phyloP scores from a whole-genome alignment of 2,888 invertebrate species.

The Limnephilus auricula region DNA sequence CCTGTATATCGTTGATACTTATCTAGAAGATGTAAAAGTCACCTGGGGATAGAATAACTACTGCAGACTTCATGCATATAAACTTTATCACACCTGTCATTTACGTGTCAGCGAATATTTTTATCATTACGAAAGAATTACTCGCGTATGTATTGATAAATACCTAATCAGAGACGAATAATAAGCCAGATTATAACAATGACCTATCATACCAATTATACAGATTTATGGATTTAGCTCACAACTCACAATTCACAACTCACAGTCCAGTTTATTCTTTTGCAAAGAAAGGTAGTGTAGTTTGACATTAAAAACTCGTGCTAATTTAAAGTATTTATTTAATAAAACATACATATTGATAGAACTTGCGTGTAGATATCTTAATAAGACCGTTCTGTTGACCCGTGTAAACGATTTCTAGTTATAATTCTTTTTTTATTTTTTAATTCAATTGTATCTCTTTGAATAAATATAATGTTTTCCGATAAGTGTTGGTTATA shows the following conservation, averaged over 20 bases:
- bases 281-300: constrained; percentile 29
- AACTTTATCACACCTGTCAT: not conserved
- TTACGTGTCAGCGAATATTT: not conserved
- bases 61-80: not conserved
- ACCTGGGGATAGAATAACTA: too few species aligned
- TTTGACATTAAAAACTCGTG: not conserved
- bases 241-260: too few species aligned
- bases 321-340: not conserved
- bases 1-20: too few species aligned
- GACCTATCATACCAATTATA: not conserved
- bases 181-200: not conserved
- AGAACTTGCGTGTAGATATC: not conserved
- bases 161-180: not conserved
- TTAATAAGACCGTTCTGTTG: not conserved
- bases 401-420: not conserved
- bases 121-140: not conserved
- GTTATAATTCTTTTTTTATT: not conserved
- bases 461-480: not conserved
- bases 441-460: not conserved
- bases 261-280: not conserved
- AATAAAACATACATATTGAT: not conserved
- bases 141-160: constrained; percentile 8
- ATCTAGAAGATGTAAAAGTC: too few species aligned
- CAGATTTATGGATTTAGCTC: not conserved
- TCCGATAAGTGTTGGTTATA: not conserved